These are phyloP conservation scores for Calliphora vomitoria DNA, from an alignment of 2,888 invertebrate species.

Conservation along the genomic window DNA sequence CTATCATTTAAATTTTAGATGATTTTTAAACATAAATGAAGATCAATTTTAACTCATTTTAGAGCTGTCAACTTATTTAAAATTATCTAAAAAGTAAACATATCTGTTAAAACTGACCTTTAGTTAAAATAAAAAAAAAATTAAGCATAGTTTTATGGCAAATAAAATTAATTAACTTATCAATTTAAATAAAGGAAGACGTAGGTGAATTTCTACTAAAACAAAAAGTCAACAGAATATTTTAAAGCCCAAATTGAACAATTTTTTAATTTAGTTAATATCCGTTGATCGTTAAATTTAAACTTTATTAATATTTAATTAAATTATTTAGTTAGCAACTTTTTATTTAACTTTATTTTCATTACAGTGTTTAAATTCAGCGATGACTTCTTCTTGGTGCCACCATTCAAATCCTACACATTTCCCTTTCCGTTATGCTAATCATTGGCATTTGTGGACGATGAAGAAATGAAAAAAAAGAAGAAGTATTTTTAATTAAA, in stretches of 20 bases:
- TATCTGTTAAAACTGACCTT: too few relatives aligned
- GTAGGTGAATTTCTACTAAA: neutral
- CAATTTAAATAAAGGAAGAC: slow-evolving; percentile 1
- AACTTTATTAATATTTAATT: slow-evolving; percentile 29
- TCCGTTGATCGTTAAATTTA: slow-evolving; percentile 24
- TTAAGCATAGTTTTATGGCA: neutral
- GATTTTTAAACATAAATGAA: too few relatives aligned
- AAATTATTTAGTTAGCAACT: neutral
- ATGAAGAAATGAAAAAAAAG: slow-evolving; percentile 13
- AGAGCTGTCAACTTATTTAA: too few relatives aligned
- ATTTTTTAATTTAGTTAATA: slow-evolving; percentile 10
- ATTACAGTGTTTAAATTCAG: neutral
- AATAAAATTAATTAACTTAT: neutral
- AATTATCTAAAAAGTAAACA: too few relatives aligned
- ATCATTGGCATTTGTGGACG: slow-evolving; percentile 21
- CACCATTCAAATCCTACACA: slow-evolving; percentile 58
- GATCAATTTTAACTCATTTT: too few relatives aligned
- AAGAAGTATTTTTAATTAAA: slow-evolving; percentile 70
- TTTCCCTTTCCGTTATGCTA: slow-evolving; percentile 69
- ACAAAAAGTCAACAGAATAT: neutral
- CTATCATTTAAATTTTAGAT: too few relatives aligned
- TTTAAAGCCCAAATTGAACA: neutral
- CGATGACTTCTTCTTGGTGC: neutral
- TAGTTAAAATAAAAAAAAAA: neutral
- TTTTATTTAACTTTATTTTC: neutral